Evolutionary conservation across 1,140 invertebrate genomes (phyloP), one percentile per base, ranked within the genome.

Genomic region (Polyergus mexicanus): DNA sequence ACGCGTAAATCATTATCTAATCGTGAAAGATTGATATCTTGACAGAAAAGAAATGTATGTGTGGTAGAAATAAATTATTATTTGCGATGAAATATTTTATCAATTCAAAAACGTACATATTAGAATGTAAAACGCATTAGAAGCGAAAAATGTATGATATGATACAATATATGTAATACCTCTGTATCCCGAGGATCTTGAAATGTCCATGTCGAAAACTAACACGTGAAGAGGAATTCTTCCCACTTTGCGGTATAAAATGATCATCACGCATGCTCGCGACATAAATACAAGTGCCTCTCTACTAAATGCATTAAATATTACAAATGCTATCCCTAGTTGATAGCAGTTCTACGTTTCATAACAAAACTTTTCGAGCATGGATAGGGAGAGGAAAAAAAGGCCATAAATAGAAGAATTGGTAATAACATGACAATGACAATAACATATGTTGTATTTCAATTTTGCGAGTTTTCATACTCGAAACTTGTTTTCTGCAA

Each of bases 231-330:
- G 25, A 47, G 28, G 7, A 3, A 0, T 35, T 47, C n/a, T 66
- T 76, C 25, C 22, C n/a, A 16, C 16, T 4, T 16, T 44, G 25
- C 19, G 19, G 0, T 74, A 22, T 19, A 62, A 62, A 4, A 11
- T 63, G 4, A 65, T n/a, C 28, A 44, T 65, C 7, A 35, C n/a
- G 75, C 60, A 65, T 65, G 75, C 75, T 65, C 41, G 75, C 19
- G 16, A 65, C 28, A 8, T 47, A 11, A 58, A n/a, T 38, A 8
- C 25, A 32, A 63, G 13, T 19, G n/a, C 19, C 11, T 44, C 13
- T 32, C 25, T 32, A 11, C 22, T 41, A 28, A 1, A 28, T 47
- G 41, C 6, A 65, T 77, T 77, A 77, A 77, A 77, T 77, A 77
- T 77, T 77, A 65, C 28, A 32, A 22, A 25, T 63, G 25, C 19